A percentile compares a stretch with the other conserved stretches of the same genome.
phyloP scores from a whole-genome alignment of 1,140 invertebrate genomes.

The Hesperophylax magnus region DNA sequence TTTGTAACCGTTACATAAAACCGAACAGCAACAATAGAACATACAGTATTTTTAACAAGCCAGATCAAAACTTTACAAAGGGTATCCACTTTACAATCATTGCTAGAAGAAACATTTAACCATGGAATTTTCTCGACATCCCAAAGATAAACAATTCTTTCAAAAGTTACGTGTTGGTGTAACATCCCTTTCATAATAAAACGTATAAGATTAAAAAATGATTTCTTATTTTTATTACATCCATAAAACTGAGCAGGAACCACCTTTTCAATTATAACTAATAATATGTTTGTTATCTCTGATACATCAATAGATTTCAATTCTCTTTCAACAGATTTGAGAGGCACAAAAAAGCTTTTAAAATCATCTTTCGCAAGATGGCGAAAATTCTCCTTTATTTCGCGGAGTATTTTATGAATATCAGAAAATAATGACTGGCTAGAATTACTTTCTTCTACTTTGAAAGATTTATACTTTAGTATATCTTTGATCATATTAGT shows the following conservation, averaged over 20 bases:
- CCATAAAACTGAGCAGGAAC: slow-evolving; percentile 63
- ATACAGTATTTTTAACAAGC: slow-evolving; percentile 63
- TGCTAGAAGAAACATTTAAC: slow-evolving; percentile 44
- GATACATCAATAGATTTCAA: slow-evolving; percentile 2
- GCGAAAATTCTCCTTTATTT: slow-evolving; percentile 36
- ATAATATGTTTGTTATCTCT: slow-evolving; percentile 35
- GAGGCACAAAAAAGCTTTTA: slow-evolving; percentile 29
- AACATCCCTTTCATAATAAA: slow-evolving; percentile 64
- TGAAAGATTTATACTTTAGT: too few species aligned
- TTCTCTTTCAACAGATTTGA: slow-evolving; percentile 21
- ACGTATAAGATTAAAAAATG: slow-evolving; percentile 62
- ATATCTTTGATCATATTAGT: too few species aligned
- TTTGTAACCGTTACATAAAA: slow-evolving; percentile 68
- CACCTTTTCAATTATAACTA: slow-evolving; percentile 59
- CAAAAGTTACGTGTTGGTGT: slow-evolving; percentile 61
- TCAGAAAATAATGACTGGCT: slow-evolving; percentile 9
- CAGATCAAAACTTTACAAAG: slow-evolving; percentile 61
- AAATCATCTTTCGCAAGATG: slow-evolving; percentile 46
- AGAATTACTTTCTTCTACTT: background rate
- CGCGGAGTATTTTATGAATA: background rate
- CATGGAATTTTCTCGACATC: slow-evolving; percentile 55
- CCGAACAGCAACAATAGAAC: slow-evolving; percentile 64
- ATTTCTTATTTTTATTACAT: slow-evolving; percentile 62
- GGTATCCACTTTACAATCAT: slow-evolving; percentile 52
- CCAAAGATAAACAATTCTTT: slow-evolving; percentile 62